Base-by-base conservation (phyloP, 2,888 invertebrate genomes). In the Sicus ferrugineus region DNA sequence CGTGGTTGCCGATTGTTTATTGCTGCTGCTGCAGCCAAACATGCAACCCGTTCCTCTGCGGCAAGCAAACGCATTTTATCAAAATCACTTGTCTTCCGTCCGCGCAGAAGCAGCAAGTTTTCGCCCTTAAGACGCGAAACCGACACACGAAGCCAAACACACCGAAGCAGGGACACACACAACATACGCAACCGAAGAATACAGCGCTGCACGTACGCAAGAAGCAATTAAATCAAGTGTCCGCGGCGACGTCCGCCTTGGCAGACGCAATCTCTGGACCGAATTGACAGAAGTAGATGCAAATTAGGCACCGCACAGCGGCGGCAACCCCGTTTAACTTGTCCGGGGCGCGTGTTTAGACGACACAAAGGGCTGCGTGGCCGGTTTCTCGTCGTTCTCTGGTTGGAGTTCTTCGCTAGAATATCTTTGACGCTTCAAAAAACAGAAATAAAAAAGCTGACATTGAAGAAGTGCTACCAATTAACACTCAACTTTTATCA, bases 141-240 rank as follows among this genome's bases (percentile, higher is more conserved):
- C 11, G 7, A n/a, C 46, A 46, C 4, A 46, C 42, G 6, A 21
- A 42, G 16, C 11, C 26, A 62, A 28, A 26, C 23, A 23, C 38
- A 31, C 42, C 3, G 4, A 3, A 23, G n/a, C 52, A 9, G n/a
- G n/a, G 23, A 26, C 23, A 26, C 26, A 54, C 54, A 11, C 26
- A 21, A 21, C 34, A 14, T 16, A 26, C 9, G 16, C 14, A 19
- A 19, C 16, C 46, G 16, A 46, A 46, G 7, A 19, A 46, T 19
- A 46, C 14, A 46, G 16, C 14, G 46, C 14, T 46, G 19, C 3
- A 46, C 42, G 42, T 31, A 11, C 19, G 2, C 42, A 42, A 5
- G 65, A 52, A 65, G 65, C 65, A 65, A 65, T 65, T 65, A 65
- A 65, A 54, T 52, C 52, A 52, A 65, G 38, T 64, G 64, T 64